phyloP scores from a whole-genome alignment of 2,888 invertebrate genomes.

The Eutolmus rufibarbis region DNA sequence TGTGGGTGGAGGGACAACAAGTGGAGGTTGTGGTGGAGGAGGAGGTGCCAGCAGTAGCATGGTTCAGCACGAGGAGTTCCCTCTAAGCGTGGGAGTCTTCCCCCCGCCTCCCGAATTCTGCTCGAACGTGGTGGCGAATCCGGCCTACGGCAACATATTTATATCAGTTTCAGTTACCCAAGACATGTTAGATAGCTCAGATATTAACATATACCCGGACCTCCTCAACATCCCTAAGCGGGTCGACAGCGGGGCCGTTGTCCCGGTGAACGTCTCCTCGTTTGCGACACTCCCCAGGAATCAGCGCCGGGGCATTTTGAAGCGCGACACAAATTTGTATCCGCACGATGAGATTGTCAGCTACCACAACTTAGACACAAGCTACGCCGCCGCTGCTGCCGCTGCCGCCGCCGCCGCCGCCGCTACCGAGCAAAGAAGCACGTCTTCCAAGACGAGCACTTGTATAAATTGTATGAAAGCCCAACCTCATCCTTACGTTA shows the following conservation, averaged over 20 bases:
- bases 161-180: constrained; percentile 82
- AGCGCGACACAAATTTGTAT: constrained; percentile 60
- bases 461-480: constrained; percentile 54
- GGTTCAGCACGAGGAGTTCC: constrained; percentile 58
- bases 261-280: constrained; percentile 58
- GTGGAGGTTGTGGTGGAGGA: background rate
- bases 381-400: constrained; percentile 47
- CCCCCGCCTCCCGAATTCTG: constrained; percentile 70
- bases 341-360: constrained; percentile 62
- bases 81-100: constrained; percentile 64
- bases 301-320: constrained; percentile 60
- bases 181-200: constrained; percentile 69
- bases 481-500: constrained; percentile 47
- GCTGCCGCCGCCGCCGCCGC: background rate
- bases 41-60: constrained; percentile 34
- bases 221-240: constrained; percentile 75
- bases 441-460: constrained; percentile 45
- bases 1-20: background rate
- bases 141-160: constrained; percentile 73
- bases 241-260: constrained; percentile 57
- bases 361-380: constrained; percentile 61
- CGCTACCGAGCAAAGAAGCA: constrained; percentile 49
- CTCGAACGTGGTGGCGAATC: constrained; percentile 61
- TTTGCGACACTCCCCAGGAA: constrained; percentile 65
- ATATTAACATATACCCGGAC: constrained; percentile 80